Evolutionary conservation across 1,140 invertebrate genomes (phyloP).

Genomic region (Mizuhopecten yessoensis): DNA sequence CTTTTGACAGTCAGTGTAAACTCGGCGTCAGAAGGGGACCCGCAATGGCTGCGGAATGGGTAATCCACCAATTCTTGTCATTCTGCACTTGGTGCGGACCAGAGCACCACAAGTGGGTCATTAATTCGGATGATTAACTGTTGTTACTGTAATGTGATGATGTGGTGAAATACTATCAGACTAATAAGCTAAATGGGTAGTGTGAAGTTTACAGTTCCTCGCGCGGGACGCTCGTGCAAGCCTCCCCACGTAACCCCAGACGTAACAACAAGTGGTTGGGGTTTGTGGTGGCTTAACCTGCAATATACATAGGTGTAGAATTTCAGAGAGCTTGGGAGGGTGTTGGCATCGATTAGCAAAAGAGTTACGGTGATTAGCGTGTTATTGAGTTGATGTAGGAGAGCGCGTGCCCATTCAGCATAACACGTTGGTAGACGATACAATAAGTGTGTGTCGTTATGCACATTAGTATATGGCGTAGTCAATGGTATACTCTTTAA

Average conservation of each 20-base stretch:
- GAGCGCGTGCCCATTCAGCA: not conserved
- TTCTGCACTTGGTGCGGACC: not conserved
- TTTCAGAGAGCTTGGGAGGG: not conserved
- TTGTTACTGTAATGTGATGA: conserved; percentile 10
- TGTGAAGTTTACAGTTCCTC: not conserved
- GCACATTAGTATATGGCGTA: too few relatives aligned
- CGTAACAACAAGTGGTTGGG: conserved; percentile 3
- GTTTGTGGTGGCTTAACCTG: not conserved
- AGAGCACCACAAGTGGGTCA: not conserved
- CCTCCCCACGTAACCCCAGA: not conserved
- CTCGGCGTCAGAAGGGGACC: not conserved
- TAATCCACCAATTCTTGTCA: not conserved
- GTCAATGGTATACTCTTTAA: not conserved
- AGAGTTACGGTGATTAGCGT: not conserved
- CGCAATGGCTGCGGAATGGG: not conserved
- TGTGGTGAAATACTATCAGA: not conserved
- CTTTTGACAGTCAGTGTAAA: not conserved
- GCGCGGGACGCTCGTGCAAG: not conserved
- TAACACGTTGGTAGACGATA: not conserved
- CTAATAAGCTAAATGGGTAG: not conserved
- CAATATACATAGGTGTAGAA: not conserved
- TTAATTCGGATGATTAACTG: not conserved
- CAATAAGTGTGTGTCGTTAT: not conserved
- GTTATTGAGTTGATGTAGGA: not conserved
- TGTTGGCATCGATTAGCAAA: not conserved